Evolutionary conservation across 2,797 vertebrate species (phyloP).

Genomic region (Karalla daura): DNA sequence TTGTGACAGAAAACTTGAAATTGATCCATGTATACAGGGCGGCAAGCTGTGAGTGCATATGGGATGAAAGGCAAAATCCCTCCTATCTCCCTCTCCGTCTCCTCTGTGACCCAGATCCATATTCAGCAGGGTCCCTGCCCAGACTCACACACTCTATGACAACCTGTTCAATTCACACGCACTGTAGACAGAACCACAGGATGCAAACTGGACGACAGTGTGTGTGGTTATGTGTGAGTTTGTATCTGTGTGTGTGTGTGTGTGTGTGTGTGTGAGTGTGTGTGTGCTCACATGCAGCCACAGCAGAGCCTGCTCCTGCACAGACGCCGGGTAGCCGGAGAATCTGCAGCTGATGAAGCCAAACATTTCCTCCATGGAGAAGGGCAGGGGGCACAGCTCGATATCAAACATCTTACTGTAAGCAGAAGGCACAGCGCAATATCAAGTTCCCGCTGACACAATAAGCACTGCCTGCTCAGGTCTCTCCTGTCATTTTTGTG

Average conservation of each 20-base stretch:
- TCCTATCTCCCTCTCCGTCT: constrained; percentile 57
- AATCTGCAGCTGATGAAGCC: constrained; percentile 99
- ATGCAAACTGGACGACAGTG: constrained; percentile 41
- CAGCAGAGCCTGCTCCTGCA: constrained; percentile 97
- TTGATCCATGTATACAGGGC: constrained; percentile 61
- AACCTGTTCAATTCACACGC: constrained; percentile 81
- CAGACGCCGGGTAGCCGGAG: constrained; percentile 96
- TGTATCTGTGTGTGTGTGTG: constrained; percentile 68
- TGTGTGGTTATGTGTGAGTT: constrained; percentile 48
- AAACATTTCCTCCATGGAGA: constrained; percentile 99
- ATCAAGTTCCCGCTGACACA: not conserved
- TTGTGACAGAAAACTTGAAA: constrained; percentile 67
- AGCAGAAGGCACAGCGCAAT: constrained; percentile 43
- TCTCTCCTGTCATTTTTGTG: constrained; percentile 4
- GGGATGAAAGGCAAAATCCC: constrained; percentile 67
- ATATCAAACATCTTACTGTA: constrained; percentile 99
- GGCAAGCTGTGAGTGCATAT: constrained; percentile 69
- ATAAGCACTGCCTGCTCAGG: not conserved
- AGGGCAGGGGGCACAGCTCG: constrained; percentile 97
- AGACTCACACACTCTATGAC: constrained; percentile 67
- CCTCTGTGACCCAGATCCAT: constrained; percentile 82
- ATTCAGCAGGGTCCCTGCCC: constrained; percentile 72
- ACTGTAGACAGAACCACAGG: constrained; percentile 67
- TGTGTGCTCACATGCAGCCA: constrained; percentile 94
- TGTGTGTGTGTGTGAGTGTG: constrained; percentile 53